Percentiles rank a stretch among this genome's conserved stretches.
Evolutionary conservation across 2,888 invertebrate genomes (phyloP).

Genomic region (Calameuta pallipes): DNA sequence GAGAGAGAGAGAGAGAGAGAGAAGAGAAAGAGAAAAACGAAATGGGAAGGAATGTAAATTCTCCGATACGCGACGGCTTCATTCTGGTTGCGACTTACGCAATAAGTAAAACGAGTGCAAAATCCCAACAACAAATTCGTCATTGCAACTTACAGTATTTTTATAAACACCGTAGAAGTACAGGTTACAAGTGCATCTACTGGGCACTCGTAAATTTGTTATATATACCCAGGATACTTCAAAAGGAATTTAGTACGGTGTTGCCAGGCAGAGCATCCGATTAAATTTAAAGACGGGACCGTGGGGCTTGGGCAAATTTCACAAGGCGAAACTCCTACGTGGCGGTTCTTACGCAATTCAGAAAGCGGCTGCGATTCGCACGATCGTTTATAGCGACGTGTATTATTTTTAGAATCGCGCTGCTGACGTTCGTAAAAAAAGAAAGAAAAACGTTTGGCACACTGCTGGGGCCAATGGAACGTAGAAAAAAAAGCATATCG

Average conservation of each 20-base stretch:
- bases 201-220: neutral
- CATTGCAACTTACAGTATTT: neutral
- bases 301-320: neutral
- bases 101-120: neutral
- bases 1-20: no score
- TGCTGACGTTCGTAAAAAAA: neutral
- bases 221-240: neutral
- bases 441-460: neutral
- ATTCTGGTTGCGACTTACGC: neutral
- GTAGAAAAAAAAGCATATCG: neutral
- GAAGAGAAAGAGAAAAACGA: neutral
- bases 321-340: neutral
- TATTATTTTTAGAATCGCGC: neutral
- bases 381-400: neutral
- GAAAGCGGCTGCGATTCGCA: neutral
- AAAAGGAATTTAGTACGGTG: neutral
- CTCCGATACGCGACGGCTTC: neutral
- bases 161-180: neutral
- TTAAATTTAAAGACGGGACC: neutral
- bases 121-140: neutral
- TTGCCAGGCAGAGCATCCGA: neutral
- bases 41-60: neutral
- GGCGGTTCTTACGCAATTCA: neutral
- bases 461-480: neutral
- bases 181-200: neutral